Percentiles rank a stretch among this genome's conserved stretches.
Evolutionary conservation across 2,888 invertebrate genomes (phyloP).

Genomic region (Drosophila kokeensis): DNA sequence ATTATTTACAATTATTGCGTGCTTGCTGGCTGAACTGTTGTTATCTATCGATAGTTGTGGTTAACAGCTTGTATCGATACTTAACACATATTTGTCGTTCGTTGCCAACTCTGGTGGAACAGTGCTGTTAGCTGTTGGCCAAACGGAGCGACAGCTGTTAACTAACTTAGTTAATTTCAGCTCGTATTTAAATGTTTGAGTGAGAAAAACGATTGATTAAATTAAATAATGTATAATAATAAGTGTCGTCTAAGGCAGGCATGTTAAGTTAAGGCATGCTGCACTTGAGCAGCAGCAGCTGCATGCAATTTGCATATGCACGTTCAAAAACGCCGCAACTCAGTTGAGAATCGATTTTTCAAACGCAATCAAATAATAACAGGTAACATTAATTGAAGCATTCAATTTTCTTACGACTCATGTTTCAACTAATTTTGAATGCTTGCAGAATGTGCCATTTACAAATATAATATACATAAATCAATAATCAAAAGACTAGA

Average conservation of each 20-base stretch:
- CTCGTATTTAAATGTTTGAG: constrained; percentile 12
- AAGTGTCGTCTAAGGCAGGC: not conserved
- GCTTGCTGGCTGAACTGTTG: not conserved
- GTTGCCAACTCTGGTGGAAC: not conserved
- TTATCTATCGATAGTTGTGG: not conserved
- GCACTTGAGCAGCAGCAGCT: constrained; percentile 36
- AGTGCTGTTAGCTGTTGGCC: constrained; percentile 12
- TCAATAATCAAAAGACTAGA: constrained; percentile 22
- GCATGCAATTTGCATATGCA: constrained; percentile 10
- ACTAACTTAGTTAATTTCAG: constrained; percentile 10
- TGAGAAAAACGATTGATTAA: constrained; percentile 12
- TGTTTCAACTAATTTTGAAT: constrained; percentile 9
- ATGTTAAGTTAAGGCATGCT: constrained; percentile 39
- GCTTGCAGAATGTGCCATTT: constrained; percentile 62
- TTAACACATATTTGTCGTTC: not conserved
- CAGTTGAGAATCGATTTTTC: constrained; percentile 60
- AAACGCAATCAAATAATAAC: constrained; percentile 31
- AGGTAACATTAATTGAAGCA: constrained; percentile 38
- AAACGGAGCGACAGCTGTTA: constrained; percentile 32
- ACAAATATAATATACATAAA: constrained; percentile 7
- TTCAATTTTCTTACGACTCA: not conserved
- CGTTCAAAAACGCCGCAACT: constrained; percentile 22
- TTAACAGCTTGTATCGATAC: not conserved
- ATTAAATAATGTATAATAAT: not conserved
- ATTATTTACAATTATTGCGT: not conserved